Evolutionary conservation across 2,797 vertebrate genomes (phyloP).

Genomic region (Rallus crepitans): DNA sequence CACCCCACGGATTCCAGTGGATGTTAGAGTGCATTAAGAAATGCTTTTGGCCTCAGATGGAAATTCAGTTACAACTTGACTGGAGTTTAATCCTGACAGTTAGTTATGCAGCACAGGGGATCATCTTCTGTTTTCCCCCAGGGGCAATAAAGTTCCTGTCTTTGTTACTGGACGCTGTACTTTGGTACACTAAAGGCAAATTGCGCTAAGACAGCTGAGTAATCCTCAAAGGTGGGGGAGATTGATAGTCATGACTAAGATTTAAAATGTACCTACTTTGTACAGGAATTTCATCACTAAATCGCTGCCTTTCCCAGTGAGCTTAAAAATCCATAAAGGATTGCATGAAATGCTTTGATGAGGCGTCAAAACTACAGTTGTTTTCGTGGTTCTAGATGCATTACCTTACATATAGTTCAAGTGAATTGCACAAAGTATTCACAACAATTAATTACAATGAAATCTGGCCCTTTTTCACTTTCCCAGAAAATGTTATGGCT

Average conservation of each 20-base stretch:
- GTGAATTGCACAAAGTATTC: not conserved
- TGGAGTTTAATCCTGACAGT: not conserved
- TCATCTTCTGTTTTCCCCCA: not conserved
- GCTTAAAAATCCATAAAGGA: not conserved
- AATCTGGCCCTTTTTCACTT: not conserved
- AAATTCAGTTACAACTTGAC: not conserved
- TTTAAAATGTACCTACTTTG: not conserved
- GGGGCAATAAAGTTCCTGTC: not conserved
- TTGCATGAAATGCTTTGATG: constrained; percentile 24
- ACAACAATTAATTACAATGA: not conserved
- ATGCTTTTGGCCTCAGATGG: not conserved
- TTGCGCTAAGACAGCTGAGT: not conserved
- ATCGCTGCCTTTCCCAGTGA: not conserved
- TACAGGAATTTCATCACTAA: not conserved
- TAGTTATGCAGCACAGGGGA: not conserved
- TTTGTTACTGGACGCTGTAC: not conserved
- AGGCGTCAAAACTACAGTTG: not conserved
- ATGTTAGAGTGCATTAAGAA: not conserved
- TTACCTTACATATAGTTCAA: not conserved
- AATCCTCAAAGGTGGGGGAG: constrained; percentile 8
- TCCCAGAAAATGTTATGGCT: not conserved
- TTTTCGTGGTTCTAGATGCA: not conserved
- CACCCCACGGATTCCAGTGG: not conserved
- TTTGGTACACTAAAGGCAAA: not conserved
- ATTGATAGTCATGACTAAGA: not conserved